These are phyloP conservation scores for Lysiphlebus fabarum DNA, from an alignment of 1,140 invertebrate genomes.

Conservation along the genomic window DNA sequence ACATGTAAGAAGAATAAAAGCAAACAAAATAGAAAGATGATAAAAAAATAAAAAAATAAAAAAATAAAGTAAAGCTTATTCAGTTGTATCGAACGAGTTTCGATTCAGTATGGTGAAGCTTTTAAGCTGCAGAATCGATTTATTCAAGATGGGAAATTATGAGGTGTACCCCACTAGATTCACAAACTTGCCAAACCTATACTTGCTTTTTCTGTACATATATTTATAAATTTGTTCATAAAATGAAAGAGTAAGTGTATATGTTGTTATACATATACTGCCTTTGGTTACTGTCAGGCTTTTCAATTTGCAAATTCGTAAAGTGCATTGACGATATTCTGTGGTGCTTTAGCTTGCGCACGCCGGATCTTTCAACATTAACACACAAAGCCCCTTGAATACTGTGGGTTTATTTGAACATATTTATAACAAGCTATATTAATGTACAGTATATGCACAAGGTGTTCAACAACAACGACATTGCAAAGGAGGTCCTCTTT, in stretches of 20 bases:
- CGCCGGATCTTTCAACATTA: slow-evolving; percentile 17
- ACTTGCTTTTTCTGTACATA: not conserved
- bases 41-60: slow-evolving; percentile 2
- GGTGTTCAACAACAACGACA: slow-evolving; percentile 8
- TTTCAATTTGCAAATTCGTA: slow-evolving; percentile 28
- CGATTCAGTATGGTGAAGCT: slow-evolving; percentile 7
- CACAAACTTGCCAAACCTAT: not conserved
- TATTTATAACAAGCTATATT: too few species aligned
- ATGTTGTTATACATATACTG: slow-evolving; percentile 13
- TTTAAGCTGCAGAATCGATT: slow-evolving; percentile 25
- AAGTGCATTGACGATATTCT: slow-evolving; percentile 25
- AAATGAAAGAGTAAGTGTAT: not conserved
- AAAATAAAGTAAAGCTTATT: slow-evolving; percentile 15
- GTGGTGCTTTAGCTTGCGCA: not conserved
- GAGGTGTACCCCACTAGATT: slow-evolving; percentile 15
- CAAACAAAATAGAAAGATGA: not conserved
- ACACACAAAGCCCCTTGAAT: slow-evolving; percentile 22
- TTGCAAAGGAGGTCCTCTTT: not conserved
- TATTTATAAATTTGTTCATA: too few species aligned
- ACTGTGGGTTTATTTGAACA: not conserved
- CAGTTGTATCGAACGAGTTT: not conserved
- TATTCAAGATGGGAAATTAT: slow-evolving; percentile 27
- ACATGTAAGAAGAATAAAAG: too few species aligned
- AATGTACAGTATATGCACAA: not conserved
- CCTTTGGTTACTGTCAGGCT: slow-evolving; percentile 16